These are phyloP conservation scores for Phylloscopus trochiloides DNA, from an alignment of 2,113 vertebrate species.

Conservation along the genomic window DNA sequence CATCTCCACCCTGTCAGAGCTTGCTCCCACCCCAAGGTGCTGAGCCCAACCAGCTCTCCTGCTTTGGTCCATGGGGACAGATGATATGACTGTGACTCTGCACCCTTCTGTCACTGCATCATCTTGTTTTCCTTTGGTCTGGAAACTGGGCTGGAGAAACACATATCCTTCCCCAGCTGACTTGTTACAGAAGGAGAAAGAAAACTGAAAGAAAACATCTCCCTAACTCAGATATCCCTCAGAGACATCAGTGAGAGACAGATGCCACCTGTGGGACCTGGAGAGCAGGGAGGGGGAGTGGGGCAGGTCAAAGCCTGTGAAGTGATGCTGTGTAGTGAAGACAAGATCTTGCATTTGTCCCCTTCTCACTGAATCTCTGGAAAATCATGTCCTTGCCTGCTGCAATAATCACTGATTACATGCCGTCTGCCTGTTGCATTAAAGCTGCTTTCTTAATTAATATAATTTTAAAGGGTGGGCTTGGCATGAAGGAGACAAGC, in stretches of 20 bases:
- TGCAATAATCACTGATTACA: slow-evolving; percentile 32
- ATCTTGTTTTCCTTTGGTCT: neutral
- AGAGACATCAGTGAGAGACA: accelerated
- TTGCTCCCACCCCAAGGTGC: neutral
- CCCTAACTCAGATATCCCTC: neutral
- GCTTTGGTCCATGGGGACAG: neutral
- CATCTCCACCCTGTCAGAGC: neutral
- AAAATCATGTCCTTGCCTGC: neutral
- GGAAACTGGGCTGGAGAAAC: neutral
- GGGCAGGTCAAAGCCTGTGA: no score
- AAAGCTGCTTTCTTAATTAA: slow-evolving; percentile 54
- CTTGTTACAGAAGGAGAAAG: neutral
- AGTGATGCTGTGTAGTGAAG: neutral
- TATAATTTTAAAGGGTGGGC: slow-evolving; percentile 14
- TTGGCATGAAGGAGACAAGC: slow-evolving; percentile 18
- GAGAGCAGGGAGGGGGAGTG: neutral
- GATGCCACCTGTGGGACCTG: neutral
- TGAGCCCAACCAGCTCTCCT: neutral
- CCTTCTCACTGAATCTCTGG: neutral
- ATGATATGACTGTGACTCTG: neutral
- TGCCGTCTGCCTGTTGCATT: slow-evolving; percentile 28
- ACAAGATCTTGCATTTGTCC: neutral
- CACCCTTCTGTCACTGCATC: accelerated
- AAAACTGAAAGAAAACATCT: neutral
- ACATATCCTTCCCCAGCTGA: neutral